Conservation (phyloP, 2,113 vertebrate species). For the Thomomys bottae region DNA sequence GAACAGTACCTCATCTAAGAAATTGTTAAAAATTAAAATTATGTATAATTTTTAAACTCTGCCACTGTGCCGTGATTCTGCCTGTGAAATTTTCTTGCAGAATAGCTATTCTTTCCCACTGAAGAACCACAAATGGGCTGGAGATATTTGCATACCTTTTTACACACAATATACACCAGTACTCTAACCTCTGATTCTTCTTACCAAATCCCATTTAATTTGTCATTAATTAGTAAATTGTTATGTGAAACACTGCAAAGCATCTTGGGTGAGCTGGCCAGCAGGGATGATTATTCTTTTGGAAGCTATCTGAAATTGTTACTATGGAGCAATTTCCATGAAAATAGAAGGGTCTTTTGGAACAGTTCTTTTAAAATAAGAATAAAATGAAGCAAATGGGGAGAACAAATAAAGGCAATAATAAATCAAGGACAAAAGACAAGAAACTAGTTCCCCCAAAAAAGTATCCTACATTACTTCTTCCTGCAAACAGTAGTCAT, state of each 20-base stretch:
- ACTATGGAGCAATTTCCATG: constrained; percentile 84
- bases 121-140: constrained; percentile 71
- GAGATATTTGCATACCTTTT: constrained; percentile 79
- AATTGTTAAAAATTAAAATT: constrained; percentile 62
- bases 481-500: constrained; percentile 54
- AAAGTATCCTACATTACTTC: constrained; percentile 56
- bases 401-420: constrained; percentile 75
- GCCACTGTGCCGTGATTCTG: constrained; percentile 50
- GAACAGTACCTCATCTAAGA: constrained; percentile 68
- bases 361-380: constrained; percentile 83
- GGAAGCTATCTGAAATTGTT: constrained; percentile 83
- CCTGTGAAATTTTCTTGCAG: constrained; percentile 53
- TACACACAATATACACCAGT: constrained; percentile 66
- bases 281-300: constrained; percentile 82
- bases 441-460: constrained; percentile 59
- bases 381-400: constrained; percentile 81
- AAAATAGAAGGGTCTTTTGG: constrained; percentile 81
- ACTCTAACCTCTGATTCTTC: constrained; percentile 78
- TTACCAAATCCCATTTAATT: constrained; percentile 83
- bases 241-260: constrained; percentile 79
- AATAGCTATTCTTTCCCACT: constrained; percentile 78
- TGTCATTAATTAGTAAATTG: constrained; percentile 85
- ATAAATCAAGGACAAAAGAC: constrained; percentile 79
- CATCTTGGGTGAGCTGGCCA: constrained; percentile 73
- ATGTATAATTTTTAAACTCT: constrained; percentile 72